phyloP scores from a whole-genome alignment of 1,140 invertebrate species.

The Ceratina calcarata region DNA sequence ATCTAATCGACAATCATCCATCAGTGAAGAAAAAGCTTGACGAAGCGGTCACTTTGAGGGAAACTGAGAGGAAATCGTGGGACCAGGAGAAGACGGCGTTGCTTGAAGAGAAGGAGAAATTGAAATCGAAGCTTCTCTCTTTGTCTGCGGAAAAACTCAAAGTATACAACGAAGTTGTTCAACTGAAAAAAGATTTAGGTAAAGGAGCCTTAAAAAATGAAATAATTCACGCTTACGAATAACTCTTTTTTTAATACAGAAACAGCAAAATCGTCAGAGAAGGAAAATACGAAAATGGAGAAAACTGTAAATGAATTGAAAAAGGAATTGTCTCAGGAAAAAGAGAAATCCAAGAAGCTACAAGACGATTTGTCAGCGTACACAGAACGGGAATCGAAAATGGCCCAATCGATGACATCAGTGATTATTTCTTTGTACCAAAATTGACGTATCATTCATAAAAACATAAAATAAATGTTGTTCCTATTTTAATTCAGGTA shows the following conservation, averaged over 20 bases:
- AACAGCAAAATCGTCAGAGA: constrained; percentile 71
- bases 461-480: neutral
- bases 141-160: constrained; percentile 77
- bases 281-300: constrained; percentile 73
- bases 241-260: constrained; percentile 57
- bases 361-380: constrained; percentile 75
- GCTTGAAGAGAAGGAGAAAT: constrained; percentile 82
- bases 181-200: constrained; percentile 77
- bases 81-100: constrained; percentile 82
- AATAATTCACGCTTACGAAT: neutral
- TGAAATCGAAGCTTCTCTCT: constrained; percentile 81
- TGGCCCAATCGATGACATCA: constrained; percentile 71
- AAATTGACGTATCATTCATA: constrained; percentile 7
- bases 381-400: constrained; percentile 72
- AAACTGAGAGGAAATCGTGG: constrained; percentile 79
- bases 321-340: constrained; percentile 76
- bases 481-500: constrained; percentile 53
- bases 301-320: constrained; percentile 70
- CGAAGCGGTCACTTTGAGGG: constrained; percentile 81
- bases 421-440: constrained; percentile 59
- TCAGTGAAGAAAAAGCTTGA: constrained; percentile 82
- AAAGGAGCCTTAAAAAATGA: constrained; percentile 8
- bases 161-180: constrained; percentile 75
- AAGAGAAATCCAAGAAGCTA: constrained; percentile 74
- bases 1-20: constrained; percentile 22